phyloP scores from a whole-genome alignment of 2,888 invertebrate genomes.

The Ceratothoa steindachneri region DNA sequence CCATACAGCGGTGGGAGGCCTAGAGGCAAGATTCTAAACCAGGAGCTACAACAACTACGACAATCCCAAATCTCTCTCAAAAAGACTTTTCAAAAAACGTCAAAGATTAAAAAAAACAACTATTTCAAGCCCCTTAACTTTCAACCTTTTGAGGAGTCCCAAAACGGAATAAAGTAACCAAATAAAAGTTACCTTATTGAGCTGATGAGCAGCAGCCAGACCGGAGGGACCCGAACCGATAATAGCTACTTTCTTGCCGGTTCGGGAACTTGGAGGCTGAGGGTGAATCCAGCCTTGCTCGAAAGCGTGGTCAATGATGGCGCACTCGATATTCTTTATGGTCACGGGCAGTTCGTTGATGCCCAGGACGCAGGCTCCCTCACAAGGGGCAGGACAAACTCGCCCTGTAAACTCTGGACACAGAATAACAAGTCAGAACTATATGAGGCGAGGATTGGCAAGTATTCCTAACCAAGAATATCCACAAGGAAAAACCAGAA shows the following conservation, averaged over 20 bases:
- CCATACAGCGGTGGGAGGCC: too few species aligned
- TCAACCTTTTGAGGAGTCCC: too few species aligned
- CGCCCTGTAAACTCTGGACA: conserved; percentile 86
- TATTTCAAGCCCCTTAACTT: too few species aligned
- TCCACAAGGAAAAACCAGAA: too few species aligned
- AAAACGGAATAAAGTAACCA: too few species aligned
- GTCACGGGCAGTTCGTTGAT: conserved; percentile 96
- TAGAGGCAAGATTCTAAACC: too few species aligned
- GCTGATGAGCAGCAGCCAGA: conserved; percentile 90
- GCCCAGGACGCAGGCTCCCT: conserved; percentile 70
- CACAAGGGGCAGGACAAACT: conserved; percentile 84
- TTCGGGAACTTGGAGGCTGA: conserved; percentile 68
- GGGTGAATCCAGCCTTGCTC: conserved; percentile 91
- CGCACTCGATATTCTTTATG: conserved; percentile 98
- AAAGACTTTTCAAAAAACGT: too few species aligned
- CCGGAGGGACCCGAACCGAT: conserved; percentile 94
- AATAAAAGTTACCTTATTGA: conserved; percentile 78
- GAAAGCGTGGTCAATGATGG: conserved; percentile 97
- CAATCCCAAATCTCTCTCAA: too few species aligned
- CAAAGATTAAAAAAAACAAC: too few species aligned
- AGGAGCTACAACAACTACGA: too few species aligned
- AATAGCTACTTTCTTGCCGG: conserved; percentile 78
- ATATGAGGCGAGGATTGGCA: too few species aligned
- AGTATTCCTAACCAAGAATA: too few species aligned
- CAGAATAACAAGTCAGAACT: conserved; percentile 25